Percentiles rank a stretch among this genome's conserved stretches.
Conservation (phyloP, 2,113 vertebrate genomes). For the Herpailurus yagouaroundi region DNA sequence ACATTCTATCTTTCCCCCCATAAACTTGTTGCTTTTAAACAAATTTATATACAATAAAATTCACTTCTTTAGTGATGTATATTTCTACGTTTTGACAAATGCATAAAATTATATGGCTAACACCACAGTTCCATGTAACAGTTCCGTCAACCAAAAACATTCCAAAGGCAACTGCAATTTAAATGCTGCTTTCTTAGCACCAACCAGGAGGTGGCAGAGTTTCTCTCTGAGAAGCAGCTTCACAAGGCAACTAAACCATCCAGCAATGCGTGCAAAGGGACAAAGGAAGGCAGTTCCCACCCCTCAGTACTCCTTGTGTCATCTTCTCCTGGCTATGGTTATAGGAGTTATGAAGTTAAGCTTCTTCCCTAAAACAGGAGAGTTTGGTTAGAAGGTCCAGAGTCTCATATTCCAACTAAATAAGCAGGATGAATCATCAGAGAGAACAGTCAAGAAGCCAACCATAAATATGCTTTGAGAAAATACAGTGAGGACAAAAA, state of each 20-base stretch:
- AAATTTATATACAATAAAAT: conserved; percentile 29
- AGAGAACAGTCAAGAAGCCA: conserved; percentile 17
- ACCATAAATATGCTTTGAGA: conserved; percentile 16
- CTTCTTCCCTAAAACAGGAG: conserved; percentile 9
- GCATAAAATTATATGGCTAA: conserved; percentile 4
- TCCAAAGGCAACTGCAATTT: not conserved
- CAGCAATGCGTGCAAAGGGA: not conserved
- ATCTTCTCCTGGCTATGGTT: not conserved
- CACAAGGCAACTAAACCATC: not conserved
- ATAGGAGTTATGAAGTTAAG: not conserved
- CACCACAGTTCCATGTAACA: not conserved
- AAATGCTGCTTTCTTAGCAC: conserved; percentile 32
- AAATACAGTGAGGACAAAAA: conserved; percentile 8
- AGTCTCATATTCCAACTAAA: not conserved
- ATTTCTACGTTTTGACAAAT: conserved; percentile 48
- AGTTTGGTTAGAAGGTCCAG: conserved; percentile 44
- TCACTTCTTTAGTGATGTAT: not conserved
- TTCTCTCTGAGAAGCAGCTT: conserved; percentile 45
- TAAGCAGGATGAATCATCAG: not conserved
- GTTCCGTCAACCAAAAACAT: not conserved
- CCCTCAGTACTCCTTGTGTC: not conserved
- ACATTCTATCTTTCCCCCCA: not conserved
- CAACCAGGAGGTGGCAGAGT: conserved; percentile 75
- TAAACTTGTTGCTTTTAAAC: not conserved
- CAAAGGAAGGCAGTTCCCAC: not conserved